Base-by-base conservation (phyloP, 2,888 invertebrate genomes). In the Heliothis peltigera region DNA sequence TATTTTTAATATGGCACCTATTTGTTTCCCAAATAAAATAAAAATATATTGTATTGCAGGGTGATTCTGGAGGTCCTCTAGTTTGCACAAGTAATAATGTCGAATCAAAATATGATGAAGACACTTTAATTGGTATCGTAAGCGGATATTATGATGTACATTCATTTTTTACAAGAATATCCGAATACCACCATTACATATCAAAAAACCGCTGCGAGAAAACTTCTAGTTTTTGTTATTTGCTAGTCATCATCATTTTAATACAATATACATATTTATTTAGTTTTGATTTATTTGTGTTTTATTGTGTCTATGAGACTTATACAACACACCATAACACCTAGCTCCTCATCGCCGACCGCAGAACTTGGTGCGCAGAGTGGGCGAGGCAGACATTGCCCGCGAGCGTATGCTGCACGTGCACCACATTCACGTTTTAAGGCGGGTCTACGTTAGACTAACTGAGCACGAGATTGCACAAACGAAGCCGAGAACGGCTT, bases 41-140 rank as follows among this genome's bases (percentile, higher is more conserved):
- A 28, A 2, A 2, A 1, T 32, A 43, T 35, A 47, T 18, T 21
- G 0, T 21, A 35, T 15, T 21, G 22, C 15, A 75, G 74, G 74
- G 74, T 8, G 74, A 75, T 8, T 75, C 74, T 3, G 74, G 74
- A 1, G 65, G 74, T 1, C 74, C 74, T 0, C 32, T 75, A 25
- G 66, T 75, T 25, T 63, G 55, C 18, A 21, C 7, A n/a, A 15
- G 21, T 18, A n/a, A 19, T 7, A 15, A 6, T 43, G 15, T 10
- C 2, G 18, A 0, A 0, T 21, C 15, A 4, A 4, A 8, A 19
- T 7, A 53, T 53, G 1, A 2, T 0, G 0, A 42, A 4, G 53
- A 17, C n/a, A 44, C 57, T 32, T 57, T 75, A n/a, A 65, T 75
- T 17, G 74, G 74, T 17, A 46, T 75, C 12, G 75, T 66, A 2